These are phyloP conservation scores for Heliangelus exortis DNA, from an alignment of 2,797 vertebrate genomes.

Conservation along the genomic window DNA sequence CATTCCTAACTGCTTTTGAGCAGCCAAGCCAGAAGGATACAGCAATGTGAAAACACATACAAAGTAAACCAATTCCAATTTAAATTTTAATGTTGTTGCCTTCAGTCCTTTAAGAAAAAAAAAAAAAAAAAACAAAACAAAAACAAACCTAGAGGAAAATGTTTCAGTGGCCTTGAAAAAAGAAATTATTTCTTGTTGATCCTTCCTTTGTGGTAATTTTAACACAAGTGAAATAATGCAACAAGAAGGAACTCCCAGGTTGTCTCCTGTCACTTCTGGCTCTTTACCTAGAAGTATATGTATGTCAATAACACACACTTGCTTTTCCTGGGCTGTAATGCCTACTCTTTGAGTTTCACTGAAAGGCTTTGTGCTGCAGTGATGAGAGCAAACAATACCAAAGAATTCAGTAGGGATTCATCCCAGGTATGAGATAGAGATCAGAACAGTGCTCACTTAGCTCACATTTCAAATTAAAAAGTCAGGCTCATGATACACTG, in stretches of 20 bases:
- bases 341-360: not conserved
- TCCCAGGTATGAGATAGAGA: not conserved
- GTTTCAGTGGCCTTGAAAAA: not conserved
- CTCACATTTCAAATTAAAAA: not conserved
- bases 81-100: not conserved
- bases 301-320: not conserved
- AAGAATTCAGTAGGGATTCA: not conserved
- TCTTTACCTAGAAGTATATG: rapidly evolving
- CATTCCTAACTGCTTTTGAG: not conserved
- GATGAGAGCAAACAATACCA: not conserved
- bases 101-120: not conserved
- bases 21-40: not conserved
- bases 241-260: not conserved
- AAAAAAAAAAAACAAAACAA: rapidly evolving
- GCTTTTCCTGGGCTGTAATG: not conserved
- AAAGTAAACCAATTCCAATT: not conserved
- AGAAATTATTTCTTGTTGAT: not conserved
- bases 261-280: not conserved
- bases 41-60: not conserved
- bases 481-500: not conserved
- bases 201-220: not conserved
- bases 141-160: not conserved
- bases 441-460: not conserved
- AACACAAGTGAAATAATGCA: not conserved
- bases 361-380: not conserved